These are phyloP conservation scores for Schizotus pectinicornis DNA, from an alignment of 2,888 invertebrate genomes.

Conservation along the genomic window DNA sequence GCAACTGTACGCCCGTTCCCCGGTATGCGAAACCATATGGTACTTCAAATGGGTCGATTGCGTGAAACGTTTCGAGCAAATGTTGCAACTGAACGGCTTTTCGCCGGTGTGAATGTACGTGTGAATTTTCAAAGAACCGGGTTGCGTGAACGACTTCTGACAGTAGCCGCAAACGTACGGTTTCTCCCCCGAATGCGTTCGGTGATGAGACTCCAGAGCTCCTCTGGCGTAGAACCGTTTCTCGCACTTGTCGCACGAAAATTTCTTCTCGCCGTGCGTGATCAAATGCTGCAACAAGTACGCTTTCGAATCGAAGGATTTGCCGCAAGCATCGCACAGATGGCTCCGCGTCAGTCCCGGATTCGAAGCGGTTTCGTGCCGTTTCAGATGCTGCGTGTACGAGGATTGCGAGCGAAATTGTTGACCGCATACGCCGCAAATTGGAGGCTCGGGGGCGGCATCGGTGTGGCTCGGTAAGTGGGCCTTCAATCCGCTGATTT, in stretches of 20 bases:
- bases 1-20: slow-evolving; percentile 30
- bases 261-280: slow-evolving; percentile 23
- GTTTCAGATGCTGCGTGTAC: too few relatives aligned
- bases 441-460: slow-evolving; percentile 30
- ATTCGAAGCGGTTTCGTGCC: background rate
- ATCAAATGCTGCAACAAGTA: slow-evolving; percentile 33
- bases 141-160: background rate
- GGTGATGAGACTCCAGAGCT: background rate
- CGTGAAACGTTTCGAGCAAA: slow-evolving; percentile 42
- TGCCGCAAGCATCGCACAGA: slow-evolving; percentile 60
- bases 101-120: slow-evolving; percentile 33
- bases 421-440: too few relatives aligned
- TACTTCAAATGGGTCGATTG: slow-evolving; percentile 4
- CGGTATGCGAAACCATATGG: too few relatives aligned
- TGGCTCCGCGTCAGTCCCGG: slow-evolving; percentile 38
- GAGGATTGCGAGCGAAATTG: too few relatives aligned
- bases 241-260: slow-evolving; percentile 35
- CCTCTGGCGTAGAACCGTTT: slow-evolving; percentile 27
- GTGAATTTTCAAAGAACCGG: slow-evolving; percentile 17
- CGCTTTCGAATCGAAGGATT: slow-evolving; percentile 57
- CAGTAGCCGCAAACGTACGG: slow-evolving; percentile 21
- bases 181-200: slow-evolving; percentile 18
- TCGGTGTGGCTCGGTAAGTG: too few relatives aligned
- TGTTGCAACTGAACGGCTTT: slow-evolving; percentile 34
- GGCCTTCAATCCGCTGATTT: too few relatives aligned